Base-by-base conservation (phyloP, 37 sponge, comb jelly and placozoan species). In the Beroe ovata region DNA sequence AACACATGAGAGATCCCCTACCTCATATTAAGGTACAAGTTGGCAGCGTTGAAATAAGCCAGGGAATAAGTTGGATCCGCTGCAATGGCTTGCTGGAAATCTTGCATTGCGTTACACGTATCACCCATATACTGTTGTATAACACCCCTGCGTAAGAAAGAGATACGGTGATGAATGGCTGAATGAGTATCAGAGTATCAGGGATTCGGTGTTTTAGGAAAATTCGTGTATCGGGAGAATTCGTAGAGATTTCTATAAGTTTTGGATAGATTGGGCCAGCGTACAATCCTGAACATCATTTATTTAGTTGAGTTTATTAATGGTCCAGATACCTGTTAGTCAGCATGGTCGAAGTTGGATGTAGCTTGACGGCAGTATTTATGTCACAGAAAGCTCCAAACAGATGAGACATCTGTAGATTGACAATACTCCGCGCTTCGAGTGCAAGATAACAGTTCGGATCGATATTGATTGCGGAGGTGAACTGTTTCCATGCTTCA, bases 11-110 rank as follows among this genome's bases (percentile, higher is more conserved):
- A n/a, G n/a, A n/a, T n/a, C n/a, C n/a, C n/a, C n/a, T n/a, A 47
- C 11, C 90, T 8, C 62, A 62, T n/a, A 91, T 92, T 41, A 64
- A 97, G 89, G 60, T 92, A 58, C n/a, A 94, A n/a, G 88, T 93
- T 97, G 11, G 96, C 98, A 0, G 93, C 88, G 90, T 97, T 97
- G 84, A 95, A 97, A 60, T 92, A 93, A 25, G 96, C 96, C 35
- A 97, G 92, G 29, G 72, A 61, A 62, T 92, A 93, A 28, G 26
- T 64, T 6, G 93, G 91, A 47, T 95, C 91, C 0, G 94, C 39
- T 20, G 28, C 62, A 4, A 94, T 64, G n/a, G 98, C 98, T 40
- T 72, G 71, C 29, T 92, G 63, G 77, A 91, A 97, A 91, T 95
- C 94, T 4, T 39, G 61, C 91, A 93, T 93, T 25, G 98, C 98